Conservation (phyloP, 2,888 invertebrate species). For the Noctua fimbriata region DNA sequence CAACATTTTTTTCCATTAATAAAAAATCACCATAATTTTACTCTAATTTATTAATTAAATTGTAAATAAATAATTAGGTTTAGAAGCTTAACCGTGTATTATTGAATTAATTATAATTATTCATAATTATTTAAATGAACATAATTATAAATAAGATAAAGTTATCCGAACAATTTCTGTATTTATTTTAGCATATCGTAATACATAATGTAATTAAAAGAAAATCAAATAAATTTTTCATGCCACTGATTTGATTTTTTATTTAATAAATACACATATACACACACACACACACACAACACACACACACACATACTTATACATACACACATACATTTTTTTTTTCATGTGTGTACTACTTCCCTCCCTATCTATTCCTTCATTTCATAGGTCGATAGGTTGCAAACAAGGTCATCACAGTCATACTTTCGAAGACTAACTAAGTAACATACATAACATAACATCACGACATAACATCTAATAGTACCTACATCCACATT, state of each 20-base stretch:
- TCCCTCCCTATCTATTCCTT: background rate
- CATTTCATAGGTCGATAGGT: background rate
- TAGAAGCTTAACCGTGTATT: constrained; percentile 83
- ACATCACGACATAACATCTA: no score
- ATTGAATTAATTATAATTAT: constrained; percentile 79
- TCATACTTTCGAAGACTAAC: background rate
- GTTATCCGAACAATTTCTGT: constrained; percentile 87
- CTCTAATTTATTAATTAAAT: constrained; percentile 82
- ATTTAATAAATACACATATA: constrained; percentile 43
- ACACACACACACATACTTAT: no score
- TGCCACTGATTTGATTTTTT: constrained; percentile 82
- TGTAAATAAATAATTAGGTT: constrained; percentile 87
- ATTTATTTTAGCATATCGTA: constrained; percentile 89
- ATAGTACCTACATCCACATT: no score
- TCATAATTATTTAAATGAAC: constrained; percentile 85
- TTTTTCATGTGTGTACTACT: no score
- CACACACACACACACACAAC: no score
- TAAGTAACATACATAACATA: background rate
- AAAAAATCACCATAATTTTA: constrained; percentile 66
- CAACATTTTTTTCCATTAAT: constrained; percentile 60
- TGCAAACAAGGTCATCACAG: background rate
- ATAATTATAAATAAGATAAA: constrained; percentile 81
- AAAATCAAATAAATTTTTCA: constrained; percentile 90
- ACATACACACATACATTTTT: no score
- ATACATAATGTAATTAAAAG: constrained; percentile 86